Conservation (phyloP, 2,113 vertebrate species). For the Ptychochromis oligacanthus region DNA sequence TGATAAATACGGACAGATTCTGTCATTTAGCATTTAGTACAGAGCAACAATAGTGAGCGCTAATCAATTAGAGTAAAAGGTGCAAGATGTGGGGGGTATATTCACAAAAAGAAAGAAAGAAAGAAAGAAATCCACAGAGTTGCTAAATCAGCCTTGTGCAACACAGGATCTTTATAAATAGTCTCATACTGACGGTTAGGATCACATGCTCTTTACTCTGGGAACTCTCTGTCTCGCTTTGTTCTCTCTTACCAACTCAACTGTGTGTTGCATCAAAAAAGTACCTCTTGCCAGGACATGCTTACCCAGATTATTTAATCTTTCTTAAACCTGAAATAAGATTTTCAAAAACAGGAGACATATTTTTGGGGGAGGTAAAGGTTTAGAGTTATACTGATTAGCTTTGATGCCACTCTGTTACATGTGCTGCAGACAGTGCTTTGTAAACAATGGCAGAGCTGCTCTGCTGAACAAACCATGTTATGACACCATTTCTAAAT, state of each 20-base stretch:
- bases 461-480: too few species aligned
- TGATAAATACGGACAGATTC: background rate
- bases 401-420: background rate
- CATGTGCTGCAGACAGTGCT: background rate
- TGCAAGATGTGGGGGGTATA: slow-evolving; percentile 1
- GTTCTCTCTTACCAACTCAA: background rate
- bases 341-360: background rate
- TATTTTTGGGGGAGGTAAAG: too few species aligned
- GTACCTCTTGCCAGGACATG: background rate
- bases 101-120: slow-evolving; percentile 17
- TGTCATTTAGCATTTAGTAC: background rate
- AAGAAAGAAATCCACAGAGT: slow-evolving; percentile 27
- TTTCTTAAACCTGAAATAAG: background rate
- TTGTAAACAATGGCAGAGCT: too few species aligned
- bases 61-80: slow-evolving; percentile 1
- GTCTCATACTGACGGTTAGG: slow-evolving; percentile 60
- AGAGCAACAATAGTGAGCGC: background rate
- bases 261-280: background rate
- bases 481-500: too few species aligned
- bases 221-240: background rate
- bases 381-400: background rate
- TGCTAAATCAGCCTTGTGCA: slow-evolving; percentile 73
- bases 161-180: slow-evolving; percentile 78
- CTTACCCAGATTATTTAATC: background rate
- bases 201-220: slow-evolving; percentile 57